Conservation (phyloP, 2,797 vertebrate species). For the Benthosema pterotum region DNA sequence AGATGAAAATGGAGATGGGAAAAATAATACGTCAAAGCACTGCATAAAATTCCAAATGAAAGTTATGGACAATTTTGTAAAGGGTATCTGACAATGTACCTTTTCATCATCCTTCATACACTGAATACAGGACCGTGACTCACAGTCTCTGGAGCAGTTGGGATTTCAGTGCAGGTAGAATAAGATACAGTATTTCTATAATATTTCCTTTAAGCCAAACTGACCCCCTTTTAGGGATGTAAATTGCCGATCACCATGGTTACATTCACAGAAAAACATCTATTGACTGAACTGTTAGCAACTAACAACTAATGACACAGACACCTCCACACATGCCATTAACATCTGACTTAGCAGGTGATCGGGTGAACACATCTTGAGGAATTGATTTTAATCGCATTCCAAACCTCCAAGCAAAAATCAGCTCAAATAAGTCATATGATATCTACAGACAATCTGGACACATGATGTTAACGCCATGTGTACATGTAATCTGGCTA, state of each 20-base stretch:
- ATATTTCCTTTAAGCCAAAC: too few relatives aligned
- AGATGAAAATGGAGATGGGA: too few relatives aligned
- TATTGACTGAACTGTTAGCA: too few relatives aligned
- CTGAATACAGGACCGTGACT: neutral
- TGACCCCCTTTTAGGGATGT: conserved; percentile 20
- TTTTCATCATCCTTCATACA: neutral
- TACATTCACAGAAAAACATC: too few relatives aligned
- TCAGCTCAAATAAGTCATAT: neutral
- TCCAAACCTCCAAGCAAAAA: neutral
- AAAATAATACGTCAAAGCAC: too few relatives aligned
- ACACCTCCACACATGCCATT: too few relatives aligned
- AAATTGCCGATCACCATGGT: too few relatives aligned
- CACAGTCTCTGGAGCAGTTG: neutral
- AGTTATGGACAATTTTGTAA: neutral
- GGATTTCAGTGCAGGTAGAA: too few relatives aligned
- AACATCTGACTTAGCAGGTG: conserved; percentile 18
- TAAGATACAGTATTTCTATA: too few relatives aligned
- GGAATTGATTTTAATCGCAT: too few relatives aligned
- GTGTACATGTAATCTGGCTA: conserved; percentile 15
- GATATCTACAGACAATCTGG: conserved; percentile 23
- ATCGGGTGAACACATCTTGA: neutral
- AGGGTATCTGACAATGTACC: neutral
- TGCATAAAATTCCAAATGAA: too few relatives aligned
- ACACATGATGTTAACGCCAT: conserved; percentile 24
- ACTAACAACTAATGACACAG: too few relatives aligned